Percentiles rank a stretch among this genome's conserved stretches.
Evolutionary conservation across 2,888 invertebrate species (phyloP).

Genomic region (Cosmorhoe ocellata): DNA sequence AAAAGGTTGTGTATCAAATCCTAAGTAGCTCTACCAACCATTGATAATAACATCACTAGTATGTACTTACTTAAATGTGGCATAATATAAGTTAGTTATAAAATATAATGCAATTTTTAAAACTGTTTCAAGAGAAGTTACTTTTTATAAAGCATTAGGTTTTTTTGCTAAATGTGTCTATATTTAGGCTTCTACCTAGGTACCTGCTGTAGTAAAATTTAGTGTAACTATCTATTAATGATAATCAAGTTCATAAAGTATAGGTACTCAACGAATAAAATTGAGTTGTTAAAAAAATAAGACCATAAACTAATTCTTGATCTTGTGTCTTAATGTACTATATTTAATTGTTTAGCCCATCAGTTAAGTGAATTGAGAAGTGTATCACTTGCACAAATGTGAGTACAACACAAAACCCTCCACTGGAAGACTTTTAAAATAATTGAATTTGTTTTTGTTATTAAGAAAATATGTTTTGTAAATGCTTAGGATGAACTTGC

Average conservation of each 20-base stretch:
- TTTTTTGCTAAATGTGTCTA: not conserved
- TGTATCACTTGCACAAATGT: too few species aligned
- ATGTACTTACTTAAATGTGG: not conserved
- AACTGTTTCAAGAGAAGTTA: constrained; percentile 6
- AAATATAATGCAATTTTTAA: constrained; percentile 10
- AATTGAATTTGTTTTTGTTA: constrained; percentile 7
- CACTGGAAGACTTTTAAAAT: not conserved
- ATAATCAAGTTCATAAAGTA: too few species aligned
- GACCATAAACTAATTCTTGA: too few species aligned
- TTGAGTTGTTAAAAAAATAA: too few species aligned
- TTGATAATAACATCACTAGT: constrained; percentile 27
- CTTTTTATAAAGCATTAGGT: constrained; percentile 1
- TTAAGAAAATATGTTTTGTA: too few species aligned
- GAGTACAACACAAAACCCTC: not conserved
- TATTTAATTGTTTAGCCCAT: too few species aligned
- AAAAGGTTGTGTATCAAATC: constrained; percentile 4
- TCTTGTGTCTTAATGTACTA: too few species aligned
- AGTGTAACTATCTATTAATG: too few species aligned
- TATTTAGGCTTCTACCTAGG: constrained; percentile 9
- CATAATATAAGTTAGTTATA: too few species aligned
- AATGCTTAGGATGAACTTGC: too few species aligned
- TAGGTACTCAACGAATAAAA: too few species aligned
- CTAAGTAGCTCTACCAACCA: constrained; percentile 21
- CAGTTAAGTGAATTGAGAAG: too few species aligned
- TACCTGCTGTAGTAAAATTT: constrained; percentile 23